Base-by-base conservation (phyloP, 2,113 vertebrate genomes). In the Morone chrysops region DNA sequence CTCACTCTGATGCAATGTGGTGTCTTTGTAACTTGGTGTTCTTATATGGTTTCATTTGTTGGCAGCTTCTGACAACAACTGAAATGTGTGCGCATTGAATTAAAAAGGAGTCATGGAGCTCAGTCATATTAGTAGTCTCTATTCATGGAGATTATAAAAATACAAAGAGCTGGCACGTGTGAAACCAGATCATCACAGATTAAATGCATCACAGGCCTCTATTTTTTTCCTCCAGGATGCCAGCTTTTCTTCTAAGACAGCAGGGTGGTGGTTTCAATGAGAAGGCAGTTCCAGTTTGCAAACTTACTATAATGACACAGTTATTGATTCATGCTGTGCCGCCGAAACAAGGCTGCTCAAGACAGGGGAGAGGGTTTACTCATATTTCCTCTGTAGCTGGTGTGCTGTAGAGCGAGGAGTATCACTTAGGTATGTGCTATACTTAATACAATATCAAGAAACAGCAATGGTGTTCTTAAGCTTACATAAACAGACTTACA, bases 311-410 rank as follows among this genome's bases (percentile, higher is more conserved):
- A 75, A 69, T 74, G 72, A 78, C 50, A 73, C n/a, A 41, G 31
- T 51, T 86, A 86, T 72, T 60, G 88, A 87, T 83, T 87, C 70
- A 73, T 70, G 78, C 60, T 62, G 57, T 62, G 75, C 59, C 1
- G 9, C 63, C 70, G 78, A 62, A 78, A 72, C 75, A 72, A 25
- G 40, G 50, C 61, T 78, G 71, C 54, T 84, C 36, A 47, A 83
- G 72, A 83, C 25, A 53, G 66, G 56, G 47, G 54, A 56, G 69
- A 57, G 31, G 43, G 61, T 80, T 75, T 83, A 75, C 86, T 88
- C 48, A 74, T 47, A 84, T 87, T 86, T 75, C 41, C 54, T 70
- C 60, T 63, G 13, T 38, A 48, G 67, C 38, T 66, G 68, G 70
- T 74, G 81, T 8, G 7, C 71, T 85, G 80, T 12, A 60, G 38